A percentile compares a stretch with the other conserved stretches of the same genome.
Evolutionary conservation across 2,888 invertebrate genomes (phyloP).

Genomic region (Dicycla oo): DNA sequence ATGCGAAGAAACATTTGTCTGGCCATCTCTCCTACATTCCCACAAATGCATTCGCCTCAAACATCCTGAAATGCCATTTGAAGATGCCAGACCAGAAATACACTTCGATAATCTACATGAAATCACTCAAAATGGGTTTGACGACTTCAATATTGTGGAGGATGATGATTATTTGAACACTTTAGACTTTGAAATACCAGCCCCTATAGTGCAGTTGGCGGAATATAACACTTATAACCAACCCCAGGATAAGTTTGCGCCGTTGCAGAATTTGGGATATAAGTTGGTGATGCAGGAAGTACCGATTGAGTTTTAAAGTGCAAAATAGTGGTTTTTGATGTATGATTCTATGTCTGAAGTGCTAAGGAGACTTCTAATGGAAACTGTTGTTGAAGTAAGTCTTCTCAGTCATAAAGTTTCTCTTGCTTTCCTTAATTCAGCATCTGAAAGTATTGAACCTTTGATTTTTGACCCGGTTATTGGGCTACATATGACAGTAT

Average conservation of each 20-base stretch:
- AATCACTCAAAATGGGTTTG: constrained; percentile 68
- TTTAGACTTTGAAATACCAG: constrained; percentile 83
- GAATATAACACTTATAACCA: constrained; percentile 70
- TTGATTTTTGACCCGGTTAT: not conserved
- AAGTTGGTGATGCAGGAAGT: constrained; percentile 83
- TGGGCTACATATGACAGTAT: not conserved
- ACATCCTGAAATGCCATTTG: constrained; percentile 78
- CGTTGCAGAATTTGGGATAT: constrained; percentile 73
- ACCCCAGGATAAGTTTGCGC: constrained; percentile 45
- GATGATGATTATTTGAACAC: constrained; percentile 76
- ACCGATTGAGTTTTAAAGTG: constrained; percentile 81
- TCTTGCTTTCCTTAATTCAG: not conserved
- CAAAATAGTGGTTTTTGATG: not conserved
- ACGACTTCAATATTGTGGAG: constrained; percentile 73
- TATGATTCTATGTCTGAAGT: not conserved
- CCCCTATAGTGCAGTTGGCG: constrained; percentile 78
- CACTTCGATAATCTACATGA: constrained; percentile 76
- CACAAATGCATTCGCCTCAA: constrained; percentile 80
- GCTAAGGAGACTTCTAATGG: not conserved
- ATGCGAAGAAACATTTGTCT: constrained; percentile 82
- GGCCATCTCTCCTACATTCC: constrained; percentile 77
- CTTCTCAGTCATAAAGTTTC: constrained; percentile 8
- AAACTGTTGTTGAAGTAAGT: constrained; percentile 29
- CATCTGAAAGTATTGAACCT: no score
- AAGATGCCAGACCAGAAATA: constrained; percentile 80